A percentile compares a stretch with the other conserved stretches of the same genome.
Evolutionary conservation across 2,113 vertebrate species (phyloP).

Genomic region (Sialia sialis): DNA sequence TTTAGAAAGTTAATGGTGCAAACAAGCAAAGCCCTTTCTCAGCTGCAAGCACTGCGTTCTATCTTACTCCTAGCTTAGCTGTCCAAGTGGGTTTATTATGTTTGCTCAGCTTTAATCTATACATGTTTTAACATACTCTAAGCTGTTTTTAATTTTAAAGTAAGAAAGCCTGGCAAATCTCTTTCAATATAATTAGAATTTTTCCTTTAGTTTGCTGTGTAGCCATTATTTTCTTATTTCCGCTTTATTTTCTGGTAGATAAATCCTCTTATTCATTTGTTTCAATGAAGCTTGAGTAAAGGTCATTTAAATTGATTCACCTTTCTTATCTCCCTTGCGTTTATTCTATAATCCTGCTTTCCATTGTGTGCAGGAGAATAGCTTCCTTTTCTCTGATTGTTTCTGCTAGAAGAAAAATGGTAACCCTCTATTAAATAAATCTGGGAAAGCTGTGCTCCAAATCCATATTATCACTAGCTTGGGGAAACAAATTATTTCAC

Average conservation of each 20-base stretch:
- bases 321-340: slow-evolving; percentile 54
- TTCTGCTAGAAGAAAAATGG: slow-evolving; percentile 50
- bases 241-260: slow-evolving; percentile 44
- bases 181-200: slow-evolving; percentile 40
- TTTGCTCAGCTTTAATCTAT: slow-evolving; percentile 50
- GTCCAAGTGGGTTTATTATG: slow-evolving; percentile 6
- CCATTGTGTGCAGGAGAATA: slow-evolving; percentile 46
- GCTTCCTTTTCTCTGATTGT: slow-evolving; percentile 24
- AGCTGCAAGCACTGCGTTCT: slow-evolving; percentile 9
- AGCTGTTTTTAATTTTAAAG: slow-evolving; percentile 45
- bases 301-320: slow-evolving; percentile 69
- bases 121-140: slow-evolving; percentile 13
- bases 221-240: slow-evolving; percentile 55
- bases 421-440: slow-evolving; percentile 69
- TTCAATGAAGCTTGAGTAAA: slow-evolving; percentile 68
- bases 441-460: slow-evolving; percentile 34
- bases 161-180: slow-evolving; percentile 39
- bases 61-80: background rate
- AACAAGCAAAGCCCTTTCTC: slow-evolving; percentile 24
- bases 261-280: slow-evolving; percentile 72
- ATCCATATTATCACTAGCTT: slow-evolving; percentile 39
- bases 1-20: slow-evolving; percentile 39
- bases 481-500: slow-evolving; percentile 31
- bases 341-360: slow-evolving; percentile 64
- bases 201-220: slow-evolving; percentile 51